Percentiles rank a stretch among this genome's conserved stretches.
Conservation (phyloP, 2,797 vertebrate species). For the Pseudocheirus occidentalis region DNA sequence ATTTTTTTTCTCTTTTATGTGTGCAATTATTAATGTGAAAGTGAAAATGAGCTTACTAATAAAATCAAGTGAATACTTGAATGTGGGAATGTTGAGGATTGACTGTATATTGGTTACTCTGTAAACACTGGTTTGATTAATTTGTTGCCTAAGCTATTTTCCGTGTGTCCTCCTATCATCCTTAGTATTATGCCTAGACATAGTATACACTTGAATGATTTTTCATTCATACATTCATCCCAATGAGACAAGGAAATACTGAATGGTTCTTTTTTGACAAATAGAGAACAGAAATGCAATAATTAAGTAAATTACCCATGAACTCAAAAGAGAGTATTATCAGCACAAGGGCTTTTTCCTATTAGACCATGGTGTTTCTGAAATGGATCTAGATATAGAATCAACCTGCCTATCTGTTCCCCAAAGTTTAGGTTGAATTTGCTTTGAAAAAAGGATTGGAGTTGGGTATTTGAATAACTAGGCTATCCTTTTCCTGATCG, state of each 20-base stretch:
- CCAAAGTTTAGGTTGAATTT: not conserved
- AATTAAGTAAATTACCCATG: not conserved
- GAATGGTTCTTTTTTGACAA: not conserved
- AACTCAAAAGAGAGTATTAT: not conserved
- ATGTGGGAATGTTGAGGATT: not conserved
- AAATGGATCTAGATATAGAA: not conserved
- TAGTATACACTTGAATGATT: not conserved
- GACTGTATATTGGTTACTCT: not conserved
- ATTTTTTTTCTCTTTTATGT: not conserved
- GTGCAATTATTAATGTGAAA: not conserved
- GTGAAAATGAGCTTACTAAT: not conserved
- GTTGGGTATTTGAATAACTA: not conserved
- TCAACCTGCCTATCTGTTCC: not conserved
- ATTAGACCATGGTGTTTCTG: not conserved
- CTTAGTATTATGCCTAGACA: not conserved
- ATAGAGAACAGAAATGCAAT: not conserved
- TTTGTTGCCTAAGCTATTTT: not conserved
- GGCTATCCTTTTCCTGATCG: not conserved
- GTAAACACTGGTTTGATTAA: not conserved
- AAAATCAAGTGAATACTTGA: not conserved
- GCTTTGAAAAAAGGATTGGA: not conserved
- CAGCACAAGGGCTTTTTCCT: not conserved
- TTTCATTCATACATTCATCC: not conserved
- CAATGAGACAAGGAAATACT: not conserved
- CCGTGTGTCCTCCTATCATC: not conserved